phyloP scores from a whole-genome alignment of 2,888 invertebrate species.

The Lepetodrilus schrolli region DNA sequence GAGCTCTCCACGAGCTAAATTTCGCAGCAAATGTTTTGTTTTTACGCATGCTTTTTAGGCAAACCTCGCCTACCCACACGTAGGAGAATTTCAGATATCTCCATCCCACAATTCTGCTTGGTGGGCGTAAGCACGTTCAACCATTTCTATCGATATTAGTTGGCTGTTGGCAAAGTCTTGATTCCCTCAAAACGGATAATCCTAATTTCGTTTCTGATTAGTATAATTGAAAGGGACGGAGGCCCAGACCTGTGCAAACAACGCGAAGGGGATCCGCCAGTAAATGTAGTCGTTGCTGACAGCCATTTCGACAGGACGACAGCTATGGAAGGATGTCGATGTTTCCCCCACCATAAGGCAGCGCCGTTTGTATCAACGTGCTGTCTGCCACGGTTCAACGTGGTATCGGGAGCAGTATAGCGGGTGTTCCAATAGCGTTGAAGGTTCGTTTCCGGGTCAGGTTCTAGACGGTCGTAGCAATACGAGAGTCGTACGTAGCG shows the following conservation, averaged over 20 bases:
- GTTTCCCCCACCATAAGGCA: too few relatives aligned
- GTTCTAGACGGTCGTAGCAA: too few relatives aligned
- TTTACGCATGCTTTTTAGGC: slow-evolving; percentile 14
- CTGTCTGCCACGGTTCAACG: too few relatives aligned
- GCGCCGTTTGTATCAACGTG: too few relatives aligned
- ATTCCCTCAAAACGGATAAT: slow-evolving; percentile 11
- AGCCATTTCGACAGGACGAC: not conserved
- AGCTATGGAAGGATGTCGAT: too few relatives aligned
- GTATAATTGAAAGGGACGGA: slow-evolving; percentile 11
- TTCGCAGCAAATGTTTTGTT: slow-evolving; percentile 23
- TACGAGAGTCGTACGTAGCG: too few relatives aligned
- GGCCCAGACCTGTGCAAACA: slow-evolving; percentile 2
- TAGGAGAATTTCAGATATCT: not conserved
- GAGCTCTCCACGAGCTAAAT: slow-evolving; percentile 22
- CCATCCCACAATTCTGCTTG: not conserved
- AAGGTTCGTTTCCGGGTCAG: too few relatives aligned
- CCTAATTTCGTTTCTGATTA: slow-evolving; percentile 17
- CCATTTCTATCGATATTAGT: not conserved
- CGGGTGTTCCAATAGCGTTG: too few relatives aligned
- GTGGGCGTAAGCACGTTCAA: not conserved
- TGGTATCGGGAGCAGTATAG: too few relatives aligned
- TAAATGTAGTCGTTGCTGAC: slow-evolving; percentile 2
- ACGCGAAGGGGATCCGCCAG: not conserved
- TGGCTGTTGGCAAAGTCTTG: not conserved
- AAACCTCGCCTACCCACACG: not conserved